phyloP scores from a whole-genome alignment of 2,113 vertebrate species.

The Lutjanus erythropterus region DNA sequence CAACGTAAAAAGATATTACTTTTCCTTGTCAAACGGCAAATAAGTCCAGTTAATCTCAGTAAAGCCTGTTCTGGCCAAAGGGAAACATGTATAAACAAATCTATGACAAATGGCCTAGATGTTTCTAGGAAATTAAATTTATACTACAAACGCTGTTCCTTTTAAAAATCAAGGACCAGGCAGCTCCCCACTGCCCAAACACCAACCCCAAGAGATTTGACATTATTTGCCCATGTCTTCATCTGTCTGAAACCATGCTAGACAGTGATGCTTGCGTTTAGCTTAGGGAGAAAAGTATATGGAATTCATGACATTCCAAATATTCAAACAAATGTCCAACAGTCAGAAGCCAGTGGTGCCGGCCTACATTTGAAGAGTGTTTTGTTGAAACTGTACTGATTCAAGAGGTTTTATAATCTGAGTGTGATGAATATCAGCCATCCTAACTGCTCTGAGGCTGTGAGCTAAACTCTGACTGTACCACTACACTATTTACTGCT shows the following conservation, averaged over 20 bases:
- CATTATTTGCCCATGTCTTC: background rate
- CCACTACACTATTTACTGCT: background rate
- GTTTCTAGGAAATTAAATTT: conserved; percentile 55
- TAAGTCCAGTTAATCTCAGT: conserved; percentile 73
- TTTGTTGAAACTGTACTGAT: conserved; percentile 14
- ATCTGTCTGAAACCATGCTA: background rate
- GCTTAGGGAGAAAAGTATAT: no score
- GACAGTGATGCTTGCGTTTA: no score
- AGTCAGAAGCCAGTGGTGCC: background rate
- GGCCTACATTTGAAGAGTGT: background rate
- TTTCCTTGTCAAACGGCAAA: conserved; percentile 71
- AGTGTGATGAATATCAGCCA: background rate
- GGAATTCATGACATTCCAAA: no score
- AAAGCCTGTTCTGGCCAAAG: conserved; percentile 59
- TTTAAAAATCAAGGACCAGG: background rate
- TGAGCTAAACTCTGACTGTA: background rate
- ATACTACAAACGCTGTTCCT: conserved; percentile 30
- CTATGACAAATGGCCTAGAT: conserved; percentile 50
- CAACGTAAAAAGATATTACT: conserved; percentile 54
- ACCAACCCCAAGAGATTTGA: conserved; percentile 10
- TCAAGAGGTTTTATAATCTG: background rate
- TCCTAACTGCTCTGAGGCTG: background rate
- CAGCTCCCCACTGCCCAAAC: background rate
- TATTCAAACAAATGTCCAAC: conserved; percentile 19
- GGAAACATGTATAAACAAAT: conserved; percentile 65